Evolutionary conservation across 1,140 invertebrate species (phyloP), one percentile per base, ranked within the genome.

Genomic region (Drosophila pruinosa): DNA sequence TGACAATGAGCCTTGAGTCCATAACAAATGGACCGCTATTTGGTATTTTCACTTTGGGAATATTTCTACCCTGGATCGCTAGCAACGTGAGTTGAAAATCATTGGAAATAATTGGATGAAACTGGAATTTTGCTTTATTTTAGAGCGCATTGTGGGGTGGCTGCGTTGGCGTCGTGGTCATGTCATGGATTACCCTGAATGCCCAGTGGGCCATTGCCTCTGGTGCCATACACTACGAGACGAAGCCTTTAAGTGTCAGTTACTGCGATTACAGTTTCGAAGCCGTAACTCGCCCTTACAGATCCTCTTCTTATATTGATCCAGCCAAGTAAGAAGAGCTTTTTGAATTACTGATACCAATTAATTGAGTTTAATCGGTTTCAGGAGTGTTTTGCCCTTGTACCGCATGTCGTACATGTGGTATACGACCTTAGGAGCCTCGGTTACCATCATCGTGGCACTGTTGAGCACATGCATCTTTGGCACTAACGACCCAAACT

Each of bases 131-230:
- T 6, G 36, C 45, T 3, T 57, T 53, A 10, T 4, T 14, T 1
- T 54, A 97, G 95, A 96, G 96, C 41, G 96, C 96, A 0, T 91
- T 96, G 50, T 91, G 92, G 21, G 97, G 96, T 12, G 94, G 95
- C 0, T 47, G 96, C 0, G 83, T 93, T 21, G 94, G 95, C 48
- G 91, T 97, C 2, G 82, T 92, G 3, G 92, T 96, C 10, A 94
- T 96, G 71, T 94, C 95, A 4, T 97, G 96, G 96, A 94, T 98
- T 43, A 96, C 95, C 24, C 92, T 97, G 7, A 95, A 96, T 17
- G 94, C 96, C 0, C 95, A 97, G 89, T 92, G 95, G 38, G 94
- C 95, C 0, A 95, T 96, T 34, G 94, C 94, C 0, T 92, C 91
- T 8, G 94, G 94, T 2, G 90, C 92, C 65, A 77, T 94, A 38